phyloP scores from a whole-genome alignment of 2,797 vertebrate genomes.

The Tinamus major region DNA sequence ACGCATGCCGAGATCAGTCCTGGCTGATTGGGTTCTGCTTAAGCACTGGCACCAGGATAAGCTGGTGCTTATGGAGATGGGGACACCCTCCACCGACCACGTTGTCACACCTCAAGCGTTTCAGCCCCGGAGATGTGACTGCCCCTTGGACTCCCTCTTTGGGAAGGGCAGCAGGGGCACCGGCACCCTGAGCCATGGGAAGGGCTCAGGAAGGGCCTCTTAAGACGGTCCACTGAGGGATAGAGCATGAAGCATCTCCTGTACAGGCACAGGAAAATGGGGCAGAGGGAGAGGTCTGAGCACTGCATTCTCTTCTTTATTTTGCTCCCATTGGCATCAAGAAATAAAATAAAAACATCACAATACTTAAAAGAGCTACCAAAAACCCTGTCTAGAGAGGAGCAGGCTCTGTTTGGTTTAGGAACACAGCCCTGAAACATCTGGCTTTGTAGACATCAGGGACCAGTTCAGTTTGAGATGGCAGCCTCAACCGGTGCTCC shows the following conservation, averaged over 20 bases:
- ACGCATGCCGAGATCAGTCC: not conserved
- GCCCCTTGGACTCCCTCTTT: not conserved
- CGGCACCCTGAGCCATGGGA: accelerated
- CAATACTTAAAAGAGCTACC: not conserved
- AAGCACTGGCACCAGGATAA: not conserved
- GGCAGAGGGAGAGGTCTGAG: not conserved
- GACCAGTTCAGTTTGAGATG: not conserved
- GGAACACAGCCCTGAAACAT: accelerated
- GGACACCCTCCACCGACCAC: not conserved
- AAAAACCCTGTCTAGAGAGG: not conserved
- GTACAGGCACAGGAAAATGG: accelerated
- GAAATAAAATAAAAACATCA: not conserved
- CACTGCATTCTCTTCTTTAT: not conserved
- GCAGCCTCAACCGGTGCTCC: not conserved
- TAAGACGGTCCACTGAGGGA: not conserved
- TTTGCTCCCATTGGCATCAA: not conserved
- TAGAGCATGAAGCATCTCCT: not conserved
- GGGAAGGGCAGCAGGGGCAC: accelerated
- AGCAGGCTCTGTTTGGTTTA: not conserved
- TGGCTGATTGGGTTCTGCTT: accelerated
- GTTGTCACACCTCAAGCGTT: not conserved
- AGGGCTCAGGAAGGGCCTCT: too few species aligned
- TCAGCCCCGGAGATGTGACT: not conserved
- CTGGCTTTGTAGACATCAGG: not conserved
- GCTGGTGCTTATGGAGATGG: not conserved